Evolutionary conservation across 2,797 vertebrate genomes (phyloP).

Genomic region (Helostoma temminkii): DNA sequence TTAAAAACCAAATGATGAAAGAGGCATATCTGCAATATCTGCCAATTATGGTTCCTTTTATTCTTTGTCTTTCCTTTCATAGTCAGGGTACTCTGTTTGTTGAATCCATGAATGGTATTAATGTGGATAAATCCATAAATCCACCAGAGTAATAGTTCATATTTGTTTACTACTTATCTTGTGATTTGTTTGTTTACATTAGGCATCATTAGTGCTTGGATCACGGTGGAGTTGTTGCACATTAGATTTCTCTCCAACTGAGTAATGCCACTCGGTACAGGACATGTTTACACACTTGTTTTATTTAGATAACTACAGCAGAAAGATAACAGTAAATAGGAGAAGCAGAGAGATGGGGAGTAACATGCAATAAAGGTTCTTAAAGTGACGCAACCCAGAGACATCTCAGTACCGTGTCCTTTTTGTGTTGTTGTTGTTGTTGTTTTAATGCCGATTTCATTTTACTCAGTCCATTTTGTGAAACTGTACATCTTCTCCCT

Average conservation of each 20-base stretch:
- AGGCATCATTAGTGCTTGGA: not conserved
- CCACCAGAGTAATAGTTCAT: not conserved
- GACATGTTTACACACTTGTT: not conserved
- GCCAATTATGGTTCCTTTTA: not conserved
- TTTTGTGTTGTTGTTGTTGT: too few species aligned
- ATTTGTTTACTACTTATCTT: slow-evolving; percentile 15
- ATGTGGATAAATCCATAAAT: slow-evolving; percentile 28
- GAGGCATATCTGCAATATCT: not conserved
- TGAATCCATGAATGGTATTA: slow-evolving; percentile 9
- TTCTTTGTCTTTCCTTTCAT: not conserved
- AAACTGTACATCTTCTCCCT: too few species aligned
- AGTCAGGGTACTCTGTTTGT: not conserved
- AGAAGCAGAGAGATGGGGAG: not conserved
- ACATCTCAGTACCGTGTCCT: not conserved
- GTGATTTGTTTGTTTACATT: slow-evolving; percentile 24
- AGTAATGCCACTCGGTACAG: not conserved
- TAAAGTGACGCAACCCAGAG: not conserved
- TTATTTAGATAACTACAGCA: not conserved
- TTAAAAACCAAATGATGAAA: slow-evolving; percentile 11
- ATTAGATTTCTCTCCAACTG: not conserved
- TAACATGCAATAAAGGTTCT: not conserved
- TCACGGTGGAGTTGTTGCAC: not conserved
- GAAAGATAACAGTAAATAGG: not conserved
- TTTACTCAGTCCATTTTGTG: too few species aligned
- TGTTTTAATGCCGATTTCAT: too few species aligned